Percentiles rank a stretch among this genome's conserved stretches.
Evolutionary conservation across 2,888 invertebrate genomes (phyloP).

Genomic region (Rhaphigaster nebulosa): DNA sequence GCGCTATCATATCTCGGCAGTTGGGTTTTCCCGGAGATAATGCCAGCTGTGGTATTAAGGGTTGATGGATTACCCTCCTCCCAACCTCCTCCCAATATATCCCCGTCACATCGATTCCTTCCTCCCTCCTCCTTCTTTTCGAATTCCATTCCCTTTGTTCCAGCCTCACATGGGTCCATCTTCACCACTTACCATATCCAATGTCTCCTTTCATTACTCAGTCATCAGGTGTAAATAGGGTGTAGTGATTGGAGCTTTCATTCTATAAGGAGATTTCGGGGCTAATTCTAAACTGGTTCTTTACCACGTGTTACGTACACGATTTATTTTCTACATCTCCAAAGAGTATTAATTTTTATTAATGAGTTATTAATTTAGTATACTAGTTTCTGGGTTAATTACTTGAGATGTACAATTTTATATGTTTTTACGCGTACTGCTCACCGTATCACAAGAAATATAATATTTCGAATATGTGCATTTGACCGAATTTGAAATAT

Average conservation of each 20-base stretch:
- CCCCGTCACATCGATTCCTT: constrained; percentile 58
- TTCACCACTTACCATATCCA: background rate
- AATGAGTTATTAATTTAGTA: too few relatives aligned
- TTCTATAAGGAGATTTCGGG: background rate
- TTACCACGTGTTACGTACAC: background rate
- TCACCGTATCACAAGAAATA: too few relatives aligned
- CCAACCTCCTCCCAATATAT: constrained; percentile 51
- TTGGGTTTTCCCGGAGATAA: constrained; percentile 23
- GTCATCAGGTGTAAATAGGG: constrained; percentile 16
- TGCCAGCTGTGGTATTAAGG: constrained; percentile 53
- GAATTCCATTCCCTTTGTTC: constrained; percentile 28
- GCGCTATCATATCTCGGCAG: constrained; percentile 54
- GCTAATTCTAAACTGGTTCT: background rate
- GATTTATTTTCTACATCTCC: too few relatives aligned
- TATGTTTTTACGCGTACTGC: too few relatives aligned
- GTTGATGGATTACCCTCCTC: constrained; percentile 53
- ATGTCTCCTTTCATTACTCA: background rate
- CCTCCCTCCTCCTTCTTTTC: constrained; percentile 34
- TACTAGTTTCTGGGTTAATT: too few relatives aligned
- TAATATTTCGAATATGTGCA: too few relatives aligned
- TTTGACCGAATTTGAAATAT: too few relatives aligned
- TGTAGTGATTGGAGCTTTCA: background rate
- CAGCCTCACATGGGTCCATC: background rate
- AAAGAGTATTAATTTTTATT: too few relatives aligned
- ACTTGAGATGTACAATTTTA: too few relatives aligned